These are phyloP conservation scores for Vanacampus margaritifer DNA, from an alignment of 2,113 vertebrate species.

Conservation along the genomic window DNA sequence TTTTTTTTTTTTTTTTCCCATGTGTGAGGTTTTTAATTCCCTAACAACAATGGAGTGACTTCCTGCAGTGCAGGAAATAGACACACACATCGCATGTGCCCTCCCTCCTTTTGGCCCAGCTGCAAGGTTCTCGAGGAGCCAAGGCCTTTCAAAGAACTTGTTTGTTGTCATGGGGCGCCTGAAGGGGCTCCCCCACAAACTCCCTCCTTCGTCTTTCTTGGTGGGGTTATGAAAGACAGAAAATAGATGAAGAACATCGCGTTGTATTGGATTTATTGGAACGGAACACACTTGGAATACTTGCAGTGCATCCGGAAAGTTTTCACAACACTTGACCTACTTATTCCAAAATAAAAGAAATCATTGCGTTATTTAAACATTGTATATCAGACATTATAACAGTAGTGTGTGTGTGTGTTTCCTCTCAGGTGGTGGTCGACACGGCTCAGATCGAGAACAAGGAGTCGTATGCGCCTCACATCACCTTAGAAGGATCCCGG, in stretches of 20 bases:
- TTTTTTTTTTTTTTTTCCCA: conserved; percentile 4
- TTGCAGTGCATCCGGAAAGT: not conserved
- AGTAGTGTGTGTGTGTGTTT: conserved; percentile 30
- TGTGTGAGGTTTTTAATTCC: conserved; percentile 17
- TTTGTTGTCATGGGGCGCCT: conserved; percentile 30
- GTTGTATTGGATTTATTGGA: not conserved
- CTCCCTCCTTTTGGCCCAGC: conserved; percentile 36
- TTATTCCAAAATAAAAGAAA: too few species aligned
- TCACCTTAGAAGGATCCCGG: conserved; percentile 90
- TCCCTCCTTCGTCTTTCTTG: not conserved
- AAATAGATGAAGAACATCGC: not conserved
- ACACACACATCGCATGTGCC: conserved; percentile 51
- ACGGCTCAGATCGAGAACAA: conserved; percentile 98
- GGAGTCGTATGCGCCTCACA: conserved; percentile 96
- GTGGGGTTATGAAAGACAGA: conserved; percentile 8
- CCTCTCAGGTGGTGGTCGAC: conserved; percentile 90
- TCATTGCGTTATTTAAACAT: too few species aligned
- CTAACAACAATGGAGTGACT: conserved; percentile 64
- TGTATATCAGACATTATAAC: not conserved
- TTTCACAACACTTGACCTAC: not conserved
- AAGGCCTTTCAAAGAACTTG: conserved; percentile 66
- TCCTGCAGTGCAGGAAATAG: conserved; percentile 71
- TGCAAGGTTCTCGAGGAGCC: conserved; percentile 25
- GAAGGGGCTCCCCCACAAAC: conserved; percentile 19
- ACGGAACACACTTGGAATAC: not conserved